These are phyloP conservation scores for Pygoscelis adeliae DNA, from an alignment of 2,113 vertebrate genomes.

Conservation along the genomic window DNA sequence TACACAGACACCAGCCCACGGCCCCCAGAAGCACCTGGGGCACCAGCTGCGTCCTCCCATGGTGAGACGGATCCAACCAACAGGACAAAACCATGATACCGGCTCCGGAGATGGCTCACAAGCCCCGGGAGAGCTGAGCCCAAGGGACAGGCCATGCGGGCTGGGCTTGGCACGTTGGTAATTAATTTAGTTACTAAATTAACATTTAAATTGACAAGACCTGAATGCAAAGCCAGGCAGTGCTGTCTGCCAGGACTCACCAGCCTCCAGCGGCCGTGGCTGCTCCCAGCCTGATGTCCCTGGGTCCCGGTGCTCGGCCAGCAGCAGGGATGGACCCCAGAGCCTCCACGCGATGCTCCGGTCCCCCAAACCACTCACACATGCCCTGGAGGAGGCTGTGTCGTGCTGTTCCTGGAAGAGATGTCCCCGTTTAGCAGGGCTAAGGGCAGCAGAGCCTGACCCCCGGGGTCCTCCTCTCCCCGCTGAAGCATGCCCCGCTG, in stretches of 20 bases:
- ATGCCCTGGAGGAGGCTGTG: rapidly evolving
- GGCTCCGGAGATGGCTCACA: rapidly evolving
- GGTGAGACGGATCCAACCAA: neutral
- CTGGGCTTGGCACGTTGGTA: rapidly evolving
- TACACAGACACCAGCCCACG: rapidly evolving
- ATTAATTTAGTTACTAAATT: neutral
- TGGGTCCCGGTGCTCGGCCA: rapidly evolving
- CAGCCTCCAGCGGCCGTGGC: neutral
- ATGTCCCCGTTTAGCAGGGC: rapidly evolving
- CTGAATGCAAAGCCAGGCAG: neutral
- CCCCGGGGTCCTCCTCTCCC: rapidly evolving
- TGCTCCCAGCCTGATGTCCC: rapidly evolving
- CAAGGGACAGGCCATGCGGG: rapidly evolving
- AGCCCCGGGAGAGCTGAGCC: neutral
- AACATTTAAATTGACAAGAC: neutral
- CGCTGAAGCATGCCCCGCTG: neutral
- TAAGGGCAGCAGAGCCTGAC: neutral
- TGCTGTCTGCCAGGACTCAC: neutral
- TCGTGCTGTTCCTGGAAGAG: rapidly evolving
- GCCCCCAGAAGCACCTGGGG: neutral
- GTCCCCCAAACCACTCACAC: rapidly evolving
- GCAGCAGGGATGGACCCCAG: rapidly evolving
- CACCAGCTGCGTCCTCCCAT: rapidly evolving
- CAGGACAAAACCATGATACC: rapidly evolving
- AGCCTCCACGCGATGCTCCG: neutral